These are phyloP conservation scores for Helicolenus hilgendorfi DNA, from an alignment of 2,797 vertebrate genomes.

Conservation along the genomic window DNA sequence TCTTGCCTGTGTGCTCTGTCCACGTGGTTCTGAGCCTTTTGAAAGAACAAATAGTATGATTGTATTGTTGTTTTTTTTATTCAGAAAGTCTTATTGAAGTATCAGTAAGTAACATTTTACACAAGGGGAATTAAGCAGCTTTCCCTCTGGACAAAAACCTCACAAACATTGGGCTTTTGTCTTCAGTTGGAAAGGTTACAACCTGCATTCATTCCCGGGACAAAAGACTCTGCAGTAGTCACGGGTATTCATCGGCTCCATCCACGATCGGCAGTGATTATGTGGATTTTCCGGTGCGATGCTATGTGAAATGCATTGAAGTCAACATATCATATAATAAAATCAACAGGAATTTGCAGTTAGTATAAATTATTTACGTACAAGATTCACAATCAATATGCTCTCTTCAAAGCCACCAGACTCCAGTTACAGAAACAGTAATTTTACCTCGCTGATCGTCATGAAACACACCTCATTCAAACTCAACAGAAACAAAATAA, in stretches of 20 bases:
- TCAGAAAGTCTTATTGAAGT: not conserved
- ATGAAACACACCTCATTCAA: no score
- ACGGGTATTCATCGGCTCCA: fast-evolving
- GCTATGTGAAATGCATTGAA: fast-evolving
- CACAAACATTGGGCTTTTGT: not conserved
- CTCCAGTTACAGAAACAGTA: no score
- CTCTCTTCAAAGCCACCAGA: not conserved
- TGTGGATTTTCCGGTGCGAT: fast-evolving
- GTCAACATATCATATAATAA: not conserved
- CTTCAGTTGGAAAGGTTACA: not conserved
- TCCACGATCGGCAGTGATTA: fast-evolving
- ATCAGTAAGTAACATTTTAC: not conserved
- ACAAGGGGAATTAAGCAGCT: not conserved
- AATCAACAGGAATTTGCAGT: not conserved
- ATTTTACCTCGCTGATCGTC: no score
- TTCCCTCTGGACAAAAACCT: not conserved
- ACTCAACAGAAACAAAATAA: no score
- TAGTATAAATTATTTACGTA: not conserved
- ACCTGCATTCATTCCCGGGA: not conserved
- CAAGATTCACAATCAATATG: fast-evolving
- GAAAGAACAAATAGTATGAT: not conserved
- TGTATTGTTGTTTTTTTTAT: not conserved
- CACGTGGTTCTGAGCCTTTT: not conserved
- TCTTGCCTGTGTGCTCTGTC: not conserved
- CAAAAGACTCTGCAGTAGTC: not conserved